Percentiles rank a stretch among this genome's conserved stretches.
phyloP scores from a whole-genome alignment of 64 coral and sea anemone genomes.

The Exaiptasia diaphana region DNA sequence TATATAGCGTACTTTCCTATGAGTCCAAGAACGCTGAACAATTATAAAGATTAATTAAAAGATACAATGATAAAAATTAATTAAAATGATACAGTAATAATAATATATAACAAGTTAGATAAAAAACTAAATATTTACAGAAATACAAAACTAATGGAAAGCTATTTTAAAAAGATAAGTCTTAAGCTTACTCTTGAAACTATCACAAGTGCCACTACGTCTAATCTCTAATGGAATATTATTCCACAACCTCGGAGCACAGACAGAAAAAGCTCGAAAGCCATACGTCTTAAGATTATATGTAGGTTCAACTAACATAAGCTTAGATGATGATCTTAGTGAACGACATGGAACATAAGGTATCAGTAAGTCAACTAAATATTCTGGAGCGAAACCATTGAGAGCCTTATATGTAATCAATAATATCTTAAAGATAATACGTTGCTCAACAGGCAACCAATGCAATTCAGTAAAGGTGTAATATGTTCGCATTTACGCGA shows the following conservation, averaged over 20 bases:
- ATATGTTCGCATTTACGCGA: slow-evolving; percentile 36
- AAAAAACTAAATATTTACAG: neutral
- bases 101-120: too few relatives aligned
- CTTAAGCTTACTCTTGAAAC: neutral
- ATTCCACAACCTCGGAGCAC: neutral
- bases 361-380: neutral
- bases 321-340: neutral
- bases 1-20: too few relatives aligned
- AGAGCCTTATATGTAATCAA: slow-evolving; percentile 18
- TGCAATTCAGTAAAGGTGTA: too few relatives aligned
- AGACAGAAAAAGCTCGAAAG: slow-evolving; percentile 1
- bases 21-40: too few relatives aligned
- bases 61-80: too few relatives aligned
- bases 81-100: too few relatives aligned
- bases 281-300: slow-evolving; percentile 10
- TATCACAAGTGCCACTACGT: neutral
- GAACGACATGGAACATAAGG: neutral
- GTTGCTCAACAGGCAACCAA: slow-evolving; percentile 48
- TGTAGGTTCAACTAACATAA: neutral
- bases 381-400: neutral
- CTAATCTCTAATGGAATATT: neutral
- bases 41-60: neutral
- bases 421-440: slow-evolving; percentile 31
- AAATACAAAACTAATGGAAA: neutral
- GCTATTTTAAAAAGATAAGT: slow-evolving; percentile 17